These are phyloP conservation scores for Podarcis cretensis DNA, from an alignment of 2,113 vertebrate species.

Conservation along the genomic window DNA sequence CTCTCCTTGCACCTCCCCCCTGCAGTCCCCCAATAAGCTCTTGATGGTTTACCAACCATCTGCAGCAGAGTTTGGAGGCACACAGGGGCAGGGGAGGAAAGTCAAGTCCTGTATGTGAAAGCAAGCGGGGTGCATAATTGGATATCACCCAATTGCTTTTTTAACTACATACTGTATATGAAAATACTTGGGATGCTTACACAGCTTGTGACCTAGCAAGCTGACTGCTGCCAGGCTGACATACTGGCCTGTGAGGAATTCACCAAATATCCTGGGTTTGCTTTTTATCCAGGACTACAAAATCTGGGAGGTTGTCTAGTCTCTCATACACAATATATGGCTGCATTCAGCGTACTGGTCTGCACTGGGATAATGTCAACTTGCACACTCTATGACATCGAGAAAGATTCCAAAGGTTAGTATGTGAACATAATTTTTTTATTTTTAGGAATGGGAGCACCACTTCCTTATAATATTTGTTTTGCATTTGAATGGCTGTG, in stretches of 20 bases:
- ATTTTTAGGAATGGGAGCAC: neutral
- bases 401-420: neutral
- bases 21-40: too few species aligned
- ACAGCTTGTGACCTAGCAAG: neutral
- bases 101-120: too few species aligned
- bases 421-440: neutral
- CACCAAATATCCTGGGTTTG: neutral
- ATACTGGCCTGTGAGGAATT: neutral
- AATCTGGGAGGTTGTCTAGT: neutral
- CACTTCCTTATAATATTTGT: neutral
- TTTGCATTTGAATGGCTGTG: neutral
- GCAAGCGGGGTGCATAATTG: too few species aligned
- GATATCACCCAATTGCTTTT: neutral
- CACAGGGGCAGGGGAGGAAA: too few species aligned
- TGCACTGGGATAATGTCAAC: neutral
- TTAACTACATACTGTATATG: neutral
- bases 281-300: neutral
- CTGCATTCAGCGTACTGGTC: neutral
- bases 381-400: neutral
- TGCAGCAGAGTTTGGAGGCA: too few species aligned
- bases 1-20: too few species aligned
- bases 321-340: neutral
- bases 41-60: too few species aligned
- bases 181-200: neutral
- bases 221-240: neutral